Base-by-base conservation (phyloP, 1,140 invertebrate species). In the Ostrea denselamellosa region DNA sequence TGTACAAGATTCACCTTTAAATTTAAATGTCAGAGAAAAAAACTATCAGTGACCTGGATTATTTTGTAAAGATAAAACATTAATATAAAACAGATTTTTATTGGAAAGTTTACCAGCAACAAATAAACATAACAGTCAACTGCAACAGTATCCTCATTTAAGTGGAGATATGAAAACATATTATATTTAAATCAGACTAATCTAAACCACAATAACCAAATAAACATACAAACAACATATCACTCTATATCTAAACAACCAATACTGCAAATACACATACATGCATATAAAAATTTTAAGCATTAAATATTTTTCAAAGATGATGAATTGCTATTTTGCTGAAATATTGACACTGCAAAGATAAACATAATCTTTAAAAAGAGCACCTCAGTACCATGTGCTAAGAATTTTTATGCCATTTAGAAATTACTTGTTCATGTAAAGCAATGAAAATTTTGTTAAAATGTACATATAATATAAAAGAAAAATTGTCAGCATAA, bases 171-270 rank as follows among this genome's bases (percentile, higher is more conserved):
- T 7, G n/a, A 62, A 14, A 17, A 62, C 17, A 62, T 19, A 62
- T 7, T 19, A 17, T 62, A 62, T 19, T n/a, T 62, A 62, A 62
- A 2, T 62, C 56, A 10, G 28, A 34, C 68, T 77, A 28, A 77
- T 25, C 22, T 8, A 77, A 14, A 8, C 28, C 12, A 77, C 25
- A 77, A 71, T 4, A 9, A 22, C 22, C 22, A 9, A 77, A 44
- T 14, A 77, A 25, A 25, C 25, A 77, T 34, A 34, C 22, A 77
- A 77, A 4, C 14, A 28, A 77, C 25, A 77, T n/a, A 34, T 77
- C 22, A 77, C n/a, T 77, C 25, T 77, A 62, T n/a, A 77, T 28
- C 68, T 28, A 34, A 34, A 77, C 68, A 77, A 77, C 68, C 68
- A 28, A 77, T 25, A 77, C 14, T 77, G 28, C 68, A 28, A 77